Percentiles rank a stretch among this genome's conserved stretches.
Evolutionary conservation across 2,113 vertebrate genomes (phyloP).

Genomic region (Rhinoderma darwinii): DNA sequence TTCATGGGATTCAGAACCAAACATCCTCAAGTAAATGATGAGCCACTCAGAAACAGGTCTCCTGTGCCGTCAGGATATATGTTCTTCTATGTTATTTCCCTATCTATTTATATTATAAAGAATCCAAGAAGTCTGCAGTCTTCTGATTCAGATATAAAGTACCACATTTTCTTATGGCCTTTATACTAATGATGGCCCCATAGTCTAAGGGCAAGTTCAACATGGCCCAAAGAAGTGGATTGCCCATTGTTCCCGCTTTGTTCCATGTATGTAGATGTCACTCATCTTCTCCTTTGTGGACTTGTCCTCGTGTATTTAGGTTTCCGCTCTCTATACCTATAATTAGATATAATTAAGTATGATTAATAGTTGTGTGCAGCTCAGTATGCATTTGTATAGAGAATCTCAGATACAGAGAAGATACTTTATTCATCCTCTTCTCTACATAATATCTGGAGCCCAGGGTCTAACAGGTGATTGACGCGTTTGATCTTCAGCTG

Average conservation of each 20-base stretch:
- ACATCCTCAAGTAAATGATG: too few relatives aligned
- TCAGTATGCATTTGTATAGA: background rate
- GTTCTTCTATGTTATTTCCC: too few relatives aligned
- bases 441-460: background rate
- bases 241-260: background rate
- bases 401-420: background rate
- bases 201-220: too few relatives aligned
- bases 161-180: too few relatives aligned
- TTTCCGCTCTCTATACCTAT: background rate
- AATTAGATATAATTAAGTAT: background rate
- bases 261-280: background rate
- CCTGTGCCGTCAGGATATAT: too few relatives aligned
- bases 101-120: too few relatives aligned
- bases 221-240: too few relatives aligned
- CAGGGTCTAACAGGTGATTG: background rate
- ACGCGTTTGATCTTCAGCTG: background rate
- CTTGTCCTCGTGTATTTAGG: background rate
- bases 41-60: too few relatives aligned
- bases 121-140: too few relatives aligned
- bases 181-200: too few relatives aligned
- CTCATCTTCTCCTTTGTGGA: background rate
- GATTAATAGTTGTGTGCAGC: background rate
- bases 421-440: background rate
- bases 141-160: too few relatives aligned
- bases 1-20: too few relatives aligned